These are phyloP conservation scores for Aphodius granarius DNA, from an alignment of 2,888 invertebrate genomes.

Conservation along the genomic window DNA sequence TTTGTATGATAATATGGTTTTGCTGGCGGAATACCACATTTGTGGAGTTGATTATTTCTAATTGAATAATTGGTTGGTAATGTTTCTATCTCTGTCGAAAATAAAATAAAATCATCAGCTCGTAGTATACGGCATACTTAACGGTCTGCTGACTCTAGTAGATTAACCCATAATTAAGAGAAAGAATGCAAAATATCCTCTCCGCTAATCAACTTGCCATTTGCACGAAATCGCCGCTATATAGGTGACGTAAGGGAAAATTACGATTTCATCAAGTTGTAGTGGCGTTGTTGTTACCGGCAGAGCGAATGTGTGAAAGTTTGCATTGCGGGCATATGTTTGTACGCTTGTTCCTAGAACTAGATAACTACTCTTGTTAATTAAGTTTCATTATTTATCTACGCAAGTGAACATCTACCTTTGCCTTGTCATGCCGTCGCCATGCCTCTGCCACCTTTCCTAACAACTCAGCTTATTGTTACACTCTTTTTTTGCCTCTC, in stretches of 20 bases:
- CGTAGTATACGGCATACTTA: neutral
- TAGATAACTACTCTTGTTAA: neutral
- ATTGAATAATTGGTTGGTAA: neutral
- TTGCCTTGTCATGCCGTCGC: neutral
- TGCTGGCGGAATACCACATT: no score
- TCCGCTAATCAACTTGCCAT: neutral
- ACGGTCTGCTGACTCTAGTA: neutral
- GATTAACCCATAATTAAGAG: neutral
- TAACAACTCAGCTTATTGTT: neutral
- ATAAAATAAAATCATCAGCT: neutral
- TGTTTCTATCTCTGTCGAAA: neutral
- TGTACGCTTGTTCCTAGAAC: neutral
- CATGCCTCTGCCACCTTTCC: no score
- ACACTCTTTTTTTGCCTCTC: neutral
- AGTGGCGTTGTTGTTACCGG: neutral
- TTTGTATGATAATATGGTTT: no score
- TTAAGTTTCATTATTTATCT: neutral
- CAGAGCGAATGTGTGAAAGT: neutral
- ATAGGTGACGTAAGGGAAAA: neutral
- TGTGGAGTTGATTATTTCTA: no score
- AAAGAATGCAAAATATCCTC: neutral
- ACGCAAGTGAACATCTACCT: no score
- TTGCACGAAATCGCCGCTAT: neutral
- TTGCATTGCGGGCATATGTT: neutral
- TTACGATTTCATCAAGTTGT: neutral